Base-by-base conservation (phyloP, 2,797 vertebrate species). In the Botia almorhae region DNA sequence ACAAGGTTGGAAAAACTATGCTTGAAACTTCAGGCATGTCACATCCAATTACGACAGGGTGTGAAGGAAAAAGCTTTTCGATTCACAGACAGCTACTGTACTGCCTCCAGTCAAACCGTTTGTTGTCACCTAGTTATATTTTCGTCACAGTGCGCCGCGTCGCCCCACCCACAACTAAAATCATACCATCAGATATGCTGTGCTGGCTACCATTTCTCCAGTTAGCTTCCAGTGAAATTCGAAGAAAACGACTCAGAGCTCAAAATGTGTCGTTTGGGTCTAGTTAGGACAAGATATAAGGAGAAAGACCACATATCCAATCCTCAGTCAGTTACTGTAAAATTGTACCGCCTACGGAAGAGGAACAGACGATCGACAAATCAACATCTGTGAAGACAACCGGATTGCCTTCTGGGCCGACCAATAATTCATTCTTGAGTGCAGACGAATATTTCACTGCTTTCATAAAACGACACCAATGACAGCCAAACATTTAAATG, bases 361-460 rank as follows among this genome's bases (percentile, higher is more conserved):
- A 58, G 51, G 19, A 85, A 83, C 81, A 65, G 56, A 61, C 17
- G 36, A 76, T 69, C 71, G 29, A 83, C 71, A 79, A 83, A 81
- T 53, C 72, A 71, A 79, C 63, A 77, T 72, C 74, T 64, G 36
- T 83, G 84, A 81, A 78, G 74, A 75, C 17, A 69, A 12, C 23
- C 46, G 17, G 60, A 79, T 63, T 81, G 53, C 75, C 55, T 55
- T 69, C 43, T 58, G 72, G 53, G 60, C 65, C 19, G 64, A 71
- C 36, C 56, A 60, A 71, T 74, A 48, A 50, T 69, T 77, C 69
- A 76, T 56, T 53, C 69, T 81, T 58, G 17, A 76, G 48, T 51
- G 69, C 36, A 69, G 50, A 61, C 19, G 65, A 71, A 69, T 70
- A 58, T 77, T 51, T 53, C 39, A 46, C 63, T 61, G 76, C 65